These are phyloP conservation scores for Babylonia areolata DNA, from an alignment of 1,140 invertebrate species.

Conservation along the genomic window DNA sequence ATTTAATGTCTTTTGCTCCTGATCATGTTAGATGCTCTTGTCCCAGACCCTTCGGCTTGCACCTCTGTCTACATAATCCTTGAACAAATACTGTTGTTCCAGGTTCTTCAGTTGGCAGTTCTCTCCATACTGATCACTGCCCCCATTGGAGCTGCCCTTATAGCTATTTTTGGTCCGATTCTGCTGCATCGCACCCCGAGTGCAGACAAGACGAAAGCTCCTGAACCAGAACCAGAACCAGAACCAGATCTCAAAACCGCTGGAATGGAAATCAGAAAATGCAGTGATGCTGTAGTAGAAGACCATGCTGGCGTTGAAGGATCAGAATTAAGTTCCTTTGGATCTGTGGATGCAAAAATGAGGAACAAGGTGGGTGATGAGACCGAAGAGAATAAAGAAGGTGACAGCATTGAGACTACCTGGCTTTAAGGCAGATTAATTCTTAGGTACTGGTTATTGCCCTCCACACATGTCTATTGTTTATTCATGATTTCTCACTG, in stretches of 20 bases:
- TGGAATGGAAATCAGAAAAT: neutral
- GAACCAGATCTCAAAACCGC: neutral
- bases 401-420: neutral
- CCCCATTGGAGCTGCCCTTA: conserved; percentile 90
- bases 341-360: neutral
- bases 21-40: too few species aligned
- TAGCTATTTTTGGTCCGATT: conserved; percentile 86
- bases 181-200: conserved; percentile 78
- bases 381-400: neutral
- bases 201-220: neutral
- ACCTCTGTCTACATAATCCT: too few species aligned
- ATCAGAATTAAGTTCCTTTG: too few species aligned
- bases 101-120: conserved; percentile 84
- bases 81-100: too few species aligned
- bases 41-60: too few species aligned
- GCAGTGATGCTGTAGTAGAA: neutral
- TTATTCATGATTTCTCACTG: too few species aligned
- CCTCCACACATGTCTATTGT: too few species aligned
- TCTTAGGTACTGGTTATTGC: too few species aligned
- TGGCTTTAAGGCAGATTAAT: neutral
- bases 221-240: too few species aligned
- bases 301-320: neutral
- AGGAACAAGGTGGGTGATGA: neutral
- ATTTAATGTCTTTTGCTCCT: too few species aligned
- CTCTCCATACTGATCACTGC: conserved; percentile 93